Conservation (phyloP, 2,888 invertebrate genomes). For the Brachylomia viminalis region DNA sequence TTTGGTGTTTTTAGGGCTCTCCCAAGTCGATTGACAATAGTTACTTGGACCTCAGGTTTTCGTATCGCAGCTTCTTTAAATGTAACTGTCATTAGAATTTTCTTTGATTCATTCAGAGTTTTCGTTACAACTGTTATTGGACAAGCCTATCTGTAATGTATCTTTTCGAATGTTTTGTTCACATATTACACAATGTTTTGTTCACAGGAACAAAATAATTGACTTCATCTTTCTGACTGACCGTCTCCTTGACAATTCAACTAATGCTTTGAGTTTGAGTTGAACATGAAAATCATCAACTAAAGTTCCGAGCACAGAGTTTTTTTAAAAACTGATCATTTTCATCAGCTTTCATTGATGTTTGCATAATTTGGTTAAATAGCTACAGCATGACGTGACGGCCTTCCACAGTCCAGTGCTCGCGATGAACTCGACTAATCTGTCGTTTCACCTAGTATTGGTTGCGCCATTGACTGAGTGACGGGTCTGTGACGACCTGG, state of each 20-base stretch:
- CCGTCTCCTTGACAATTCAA: not conserved
- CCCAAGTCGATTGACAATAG: not conserved
- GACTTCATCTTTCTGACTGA: not conserved
- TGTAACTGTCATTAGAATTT: too few relatives aligned
- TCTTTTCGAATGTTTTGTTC: not conserved
- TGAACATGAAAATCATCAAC: not conserved
- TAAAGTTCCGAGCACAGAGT: not conserved
- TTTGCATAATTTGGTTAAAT: slow-evolving; percentile 20
- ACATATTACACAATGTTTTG: too few relatives aligned
- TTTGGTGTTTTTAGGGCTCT: slow-evolving; percentile 6
- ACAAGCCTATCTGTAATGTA: too few relatives aligned
- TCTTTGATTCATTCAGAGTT: not conserved
- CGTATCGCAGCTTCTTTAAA: too few relatives aligned
- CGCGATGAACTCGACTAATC: slow-evolving; percentile 25
- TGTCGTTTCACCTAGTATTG: slow-evolving; percentile 23
- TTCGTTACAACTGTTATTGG: not conserved
- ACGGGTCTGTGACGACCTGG: not conserved
- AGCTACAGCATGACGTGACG: slow-evolving; percentile 9
- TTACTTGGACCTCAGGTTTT: not conserved
- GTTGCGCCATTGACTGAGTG: slow-evolving; percentile 33
- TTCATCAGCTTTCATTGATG: too few relatives aligned
- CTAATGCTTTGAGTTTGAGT: not conserved
- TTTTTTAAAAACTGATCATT: not conserved
- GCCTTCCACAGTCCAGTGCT: slow-evolving; percentile 29
- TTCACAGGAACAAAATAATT: not conserved